A percentile compares a stretch with the other conserved stretches of the same genome.
Conservation (phyloP, 2,113 vertebrate genomes). For the Polypterus bichir region DNA sequence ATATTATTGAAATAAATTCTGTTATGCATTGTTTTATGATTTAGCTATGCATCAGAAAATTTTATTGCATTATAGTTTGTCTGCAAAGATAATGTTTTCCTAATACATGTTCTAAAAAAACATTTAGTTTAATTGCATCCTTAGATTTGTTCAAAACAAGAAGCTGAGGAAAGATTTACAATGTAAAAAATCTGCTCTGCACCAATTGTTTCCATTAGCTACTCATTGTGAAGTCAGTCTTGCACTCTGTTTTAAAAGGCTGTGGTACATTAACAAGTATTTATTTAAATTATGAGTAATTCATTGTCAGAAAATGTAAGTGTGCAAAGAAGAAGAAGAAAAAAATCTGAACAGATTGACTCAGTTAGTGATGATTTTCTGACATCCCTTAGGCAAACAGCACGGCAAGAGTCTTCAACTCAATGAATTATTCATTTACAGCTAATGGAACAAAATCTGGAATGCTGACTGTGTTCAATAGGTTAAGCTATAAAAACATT, state of each 20-base stretch:
- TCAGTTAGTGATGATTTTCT: conserved; percentile 6
- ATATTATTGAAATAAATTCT: too few species aligned
- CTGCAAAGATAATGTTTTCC: too few species aligned
- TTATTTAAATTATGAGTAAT: neutral
- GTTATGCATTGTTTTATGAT: too few species aligned
- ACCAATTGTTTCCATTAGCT: too few species aligned
- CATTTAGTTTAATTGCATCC: too few species aligned
- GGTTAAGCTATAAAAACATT: conserved; percentile 26
- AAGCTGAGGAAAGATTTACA: too few species aligned
- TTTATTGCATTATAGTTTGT: too few species aligned
- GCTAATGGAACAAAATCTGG: conserved; percentile 21
- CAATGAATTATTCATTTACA: conserved; percentile 24
- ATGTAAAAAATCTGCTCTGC: too few species aligned
- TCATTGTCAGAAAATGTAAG: neutral
- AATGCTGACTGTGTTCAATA: conserved; percentile 26
- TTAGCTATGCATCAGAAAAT: too few species aligned
- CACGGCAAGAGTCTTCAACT: conserved; percentile 12
- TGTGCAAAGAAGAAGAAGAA: neutral
- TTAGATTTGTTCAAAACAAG: too few species aligned
- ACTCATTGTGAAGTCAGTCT: too few species aligned
- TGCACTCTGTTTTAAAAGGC: neutral
- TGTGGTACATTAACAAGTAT: neutral
- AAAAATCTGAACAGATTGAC: conserved; percentile 6
- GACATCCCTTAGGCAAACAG: conserved; percentile 20
- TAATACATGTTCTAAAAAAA: too few species aligned